Evolutionary conservation across 1,140 invertebrate genomes (phyloP).

Genomic region (Nebria ingens): DNA sequence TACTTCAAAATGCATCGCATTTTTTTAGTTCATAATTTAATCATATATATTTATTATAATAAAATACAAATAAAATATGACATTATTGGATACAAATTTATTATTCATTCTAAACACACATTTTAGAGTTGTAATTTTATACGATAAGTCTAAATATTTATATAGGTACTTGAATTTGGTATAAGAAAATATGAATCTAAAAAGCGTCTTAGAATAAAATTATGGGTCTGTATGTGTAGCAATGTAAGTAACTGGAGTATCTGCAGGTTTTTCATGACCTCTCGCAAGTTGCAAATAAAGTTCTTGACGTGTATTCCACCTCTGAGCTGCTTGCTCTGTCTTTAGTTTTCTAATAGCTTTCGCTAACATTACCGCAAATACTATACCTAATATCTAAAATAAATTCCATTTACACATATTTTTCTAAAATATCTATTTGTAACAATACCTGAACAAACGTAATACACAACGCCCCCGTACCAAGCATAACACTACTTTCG

Average conservation of each 20-base stretch:
- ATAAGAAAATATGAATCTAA: neutral
- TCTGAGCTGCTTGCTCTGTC: constrained; percentile 53
- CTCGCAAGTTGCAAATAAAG: constrained; percentile 31
- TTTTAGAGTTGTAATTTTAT: neutral
- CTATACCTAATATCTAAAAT: constrained; percentile 69
- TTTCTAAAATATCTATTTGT: constrained; percentile 10
- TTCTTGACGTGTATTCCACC: constrained; percentile 52
- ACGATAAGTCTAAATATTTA: neutral
- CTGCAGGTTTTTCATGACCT: constrained; percentile 17
- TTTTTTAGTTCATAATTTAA: constrained; percentile 38
- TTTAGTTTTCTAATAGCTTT: constrained; percentile 71
- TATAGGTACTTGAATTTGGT: too few relatives aligned
- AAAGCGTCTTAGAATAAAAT: constrained; percentile 1
- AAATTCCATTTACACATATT: constrained; percentile 13
- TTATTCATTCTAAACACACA: neutral
- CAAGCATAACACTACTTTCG: constrained; percentile 61
- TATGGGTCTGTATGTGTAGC: constrained; percentile 15
- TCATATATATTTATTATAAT: neutral
- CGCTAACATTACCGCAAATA: constrained; percentile 76
- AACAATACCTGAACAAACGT: constrained; percentile 62
- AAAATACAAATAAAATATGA: too few relatives aligned
- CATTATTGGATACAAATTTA: too few relatives aligned
- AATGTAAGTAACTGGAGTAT: constrained; percentile 20
- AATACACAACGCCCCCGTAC: constrained; percentile 69
- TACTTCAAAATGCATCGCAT: constrained; percentile 46